Evolutionary conservation across 2,888 invertebrate species (phyloP), one percentile per base, ranked within the genome.

Genomic region (Endomychus coccineus): DNA sequence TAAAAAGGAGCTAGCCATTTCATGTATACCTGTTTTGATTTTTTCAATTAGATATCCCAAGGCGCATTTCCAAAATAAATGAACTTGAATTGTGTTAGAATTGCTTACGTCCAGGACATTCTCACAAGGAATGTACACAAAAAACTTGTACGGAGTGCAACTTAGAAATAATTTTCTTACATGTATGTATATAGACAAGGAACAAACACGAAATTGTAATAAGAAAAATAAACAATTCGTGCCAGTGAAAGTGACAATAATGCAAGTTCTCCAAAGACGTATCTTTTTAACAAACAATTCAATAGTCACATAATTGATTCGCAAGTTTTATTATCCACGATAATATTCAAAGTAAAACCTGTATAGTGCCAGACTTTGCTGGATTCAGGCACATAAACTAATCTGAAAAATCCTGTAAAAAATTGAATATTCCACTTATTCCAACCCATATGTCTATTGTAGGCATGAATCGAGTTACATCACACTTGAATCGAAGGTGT

Each of bases 41-140:
- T n/a, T n/a, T n/a, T n/a, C n/a, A 23, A 23, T 23, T 23, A 12
- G 11, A 23, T 23, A 9, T 23, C n/a, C 24, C 9, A 23, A 9
- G 3, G 24, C 24, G 24, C n/a, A 23, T 5, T 5, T 23, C 24
- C 11, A 23, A 23, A 23, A 9, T 23, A 4, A 9, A 23, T 4
- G 24, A 23, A 23, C 11, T 23, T n/a, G 11, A 23, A 3, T 12
- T 23, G 4, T 23, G 9, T 12, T 10, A 23, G 24, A 23, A 23
- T 23, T 23, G 24, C 11, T 12, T 23, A 23, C 24, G 24, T 23
- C 24, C 24, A 23, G 24, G 24, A 23, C 24, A 23, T 23, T 23
- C 24, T 9, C 24, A 23, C 24, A 23, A 9, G n/a, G 9, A 23
- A 5, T 9, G 24, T 9, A 23, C 24, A n/a, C 24, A 10, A 9